Percentiles rank a stretch among this genome's conserved stretches.
Evolutionary conservation across 1,140 invertebrate species (phyloP).

Genomic region (Bombus waltoni): DNA sequence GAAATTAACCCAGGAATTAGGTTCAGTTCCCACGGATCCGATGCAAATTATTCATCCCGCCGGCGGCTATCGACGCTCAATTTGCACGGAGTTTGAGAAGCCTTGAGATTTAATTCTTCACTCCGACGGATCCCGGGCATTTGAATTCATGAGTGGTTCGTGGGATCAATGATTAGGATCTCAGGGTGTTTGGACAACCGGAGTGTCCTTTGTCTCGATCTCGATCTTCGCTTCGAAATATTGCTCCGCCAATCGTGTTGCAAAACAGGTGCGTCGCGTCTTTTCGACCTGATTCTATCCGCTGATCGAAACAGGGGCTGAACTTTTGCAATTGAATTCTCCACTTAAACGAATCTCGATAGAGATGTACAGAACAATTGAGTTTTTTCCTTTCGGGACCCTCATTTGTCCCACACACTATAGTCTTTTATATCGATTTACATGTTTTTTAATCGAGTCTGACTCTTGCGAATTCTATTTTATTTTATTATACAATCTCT

Average conservation of each 20-base stretch:
- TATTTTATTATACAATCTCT: too few relatives aligned
- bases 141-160: conserved; percentile 54
- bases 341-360: too few relatives aligned
- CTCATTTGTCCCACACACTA: too few relatives aligned
- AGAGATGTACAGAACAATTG: too few relatives aligned
- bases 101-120: conserved; percentile 62
- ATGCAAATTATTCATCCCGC: conserved; percentile 65
- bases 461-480: too few relatives aligned
- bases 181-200: conserved; percentile 37
- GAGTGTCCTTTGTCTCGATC: conserved; percentile 29
- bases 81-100: conserved; percentile 62
- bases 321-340: too few relatives aligned
- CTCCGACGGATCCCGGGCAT: conserved; percentile 38
- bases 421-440: too few relatives aligned
- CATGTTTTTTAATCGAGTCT: too few relatives aligned
- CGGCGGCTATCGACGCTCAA: conserved; percentile 59
- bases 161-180: conserved; percentile 49
- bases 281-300: too few relatives aligned
- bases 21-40: conserved; percentile 48
- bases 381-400: too few relatives aligned
- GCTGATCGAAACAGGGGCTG: too few relatives aligned
- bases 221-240: not conserved
- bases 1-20: conserved; percentile 63
- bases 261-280: not conserved
- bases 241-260: not conserved